A percentile compares a stretch with the other conserved stretches of the same genome.
Evolutionary conservation across 2,113 vertebrate species (phyloP).

Genomic region (Mungos mungo): DNA sequence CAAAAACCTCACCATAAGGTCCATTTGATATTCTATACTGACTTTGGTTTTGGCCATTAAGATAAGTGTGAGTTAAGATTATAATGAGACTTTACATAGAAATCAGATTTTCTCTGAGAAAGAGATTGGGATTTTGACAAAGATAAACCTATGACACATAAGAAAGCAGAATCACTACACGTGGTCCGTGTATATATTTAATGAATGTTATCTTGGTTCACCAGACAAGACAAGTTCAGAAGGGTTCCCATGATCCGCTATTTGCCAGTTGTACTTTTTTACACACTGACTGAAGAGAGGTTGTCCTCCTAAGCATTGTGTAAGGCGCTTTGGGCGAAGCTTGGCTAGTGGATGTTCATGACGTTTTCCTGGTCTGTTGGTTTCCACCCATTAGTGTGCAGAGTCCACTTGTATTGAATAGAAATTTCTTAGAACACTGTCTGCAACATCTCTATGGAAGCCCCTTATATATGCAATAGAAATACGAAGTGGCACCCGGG

Average conservation of each 20-base stretch:
- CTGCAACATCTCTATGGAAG: background rate
- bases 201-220: background rate
- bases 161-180: background rate
- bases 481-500: background rate
- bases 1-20: background rate
- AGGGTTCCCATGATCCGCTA: background rate
- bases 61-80: background rate
- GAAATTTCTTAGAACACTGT: background rate
- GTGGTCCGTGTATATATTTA: background rate
- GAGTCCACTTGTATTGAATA: background rate
- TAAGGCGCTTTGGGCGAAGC: background rate
- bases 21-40: background rate
- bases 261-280: background rate
- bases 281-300: background rate
- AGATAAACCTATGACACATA: background rate
- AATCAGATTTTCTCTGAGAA: background rate
- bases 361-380: background rate
- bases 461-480: background rate
- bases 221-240: background rate
- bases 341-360: background rate
- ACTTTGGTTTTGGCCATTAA: background rate
- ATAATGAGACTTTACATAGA: background rate
- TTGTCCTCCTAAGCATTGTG: background rate
- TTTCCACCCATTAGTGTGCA: background rate
- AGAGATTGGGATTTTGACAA: background rate